Base-by-base conservation (phyloP, 1,140 invertebrate species). In the Lanistes nyassanus region DNA sequence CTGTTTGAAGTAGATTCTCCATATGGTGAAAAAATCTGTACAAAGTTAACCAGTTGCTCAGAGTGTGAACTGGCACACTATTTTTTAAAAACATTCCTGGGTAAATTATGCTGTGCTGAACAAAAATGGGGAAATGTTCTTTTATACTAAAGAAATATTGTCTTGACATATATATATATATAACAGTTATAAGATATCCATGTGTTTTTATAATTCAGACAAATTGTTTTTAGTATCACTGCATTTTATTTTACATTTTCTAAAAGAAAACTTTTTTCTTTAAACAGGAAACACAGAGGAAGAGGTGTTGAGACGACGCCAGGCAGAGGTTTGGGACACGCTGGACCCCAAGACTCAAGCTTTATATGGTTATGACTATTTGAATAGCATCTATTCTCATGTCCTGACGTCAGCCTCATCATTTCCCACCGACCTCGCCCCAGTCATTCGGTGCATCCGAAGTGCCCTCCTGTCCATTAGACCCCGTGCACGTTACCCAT, bases 401-500 rank as follows among this genome's bases (percentile, higher is more conserved):
- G 75, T 85, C 3, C 64, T 82, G 11, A 58, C 74, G 9, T 75
- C 76, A n/a, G n/a, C 69, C 19, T 72, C 79, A 69, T 67, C 74
- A 7, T 83, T 80, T 29, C 83, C 85, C 0, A 75, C 79, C 42
- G 87, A 89, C 69, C 80, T 89, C 21, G 85, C 83, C 39, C 84
- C 87, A 16, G 83, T 87, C n/a, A 81, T 85, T 2, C 80, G 85
- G 19, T 86, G 86, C 16, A 83, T 88, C 72, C 80, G 86, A 16
- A 85, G 84, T 76, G 83, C 81, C 19, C 79, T 89, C 19, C 79
- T 89, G 0, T 89, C 87, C n/a, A 88, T 85, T 60, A 69, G 82
- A 47, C 87, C 87, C 4, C 74, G 82, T 13, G 81, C 84, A 37
- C 77, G 84, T 2, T 89, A 87, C 74, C 82, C 84, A 0, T 87